Evolutionary conservation across 2,888 invertebrate species (phyloP), one percentile per base, ranked within the genome.

Genomic region (Drosophila kanekoi): DNA sequence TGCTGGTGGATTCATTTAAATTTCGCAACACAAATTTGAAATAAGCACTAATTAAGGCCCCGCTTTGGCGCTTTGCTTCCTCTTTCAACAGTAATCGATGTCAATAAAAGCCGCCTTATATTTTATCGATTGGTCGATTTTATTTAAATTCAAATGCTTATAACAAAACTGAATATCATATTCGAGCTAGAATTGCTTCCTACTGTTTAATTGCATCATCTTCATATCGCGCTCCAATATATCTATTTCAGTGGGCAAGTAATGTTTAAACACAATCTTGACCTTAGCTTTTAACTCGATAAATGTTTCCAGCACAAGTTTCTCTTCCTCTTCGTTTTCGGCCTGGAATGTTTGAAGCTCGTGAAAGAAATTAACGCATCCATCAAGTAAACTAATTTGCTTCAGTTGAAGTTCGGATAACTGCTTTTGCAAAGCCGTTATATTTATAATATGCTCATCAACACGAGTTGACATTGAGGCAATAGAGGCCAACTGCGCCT

Each of bases 1-100:
- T 16, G 64, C 32, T 11, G 64, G 48, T 13, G 79, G 66, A 79
- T 90, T 88, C 90, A 90, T 90, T 51, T 52, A 11, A 14, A 8
- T 47, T 40, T 10, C 13, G 20, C 16, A 16, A 3, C 10, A 14
- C 9, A n/a, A 47, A 13, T 40, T 70, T 66, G 10, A 43, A 66
- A 66, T 14, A 16, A 6, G 13, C 13, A 35, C n/a, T n/a, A 10
- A 14, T 10, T 11, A 8, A 18, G 13, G 5, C 3, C n/a, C 16
- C 37, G 20, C n/a, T 0, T 71, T 38, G 65, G 65, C 73, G 65
- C 56, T 48, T 18, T 53, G 35, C 64, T 37, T 49, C 41, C 13
- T 47, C 28, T 59, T 49, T 18, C 10, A 8, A 1, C 1, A 14
- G 11, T 33, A 20, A 32, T 51, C 69, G 57, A 61, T 32, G 23